These are phyloP conservation scores for Clavelina lepadiformis DNA, from an alignment of 23 tunicate species.

Conservation along the genomic window DNA sequence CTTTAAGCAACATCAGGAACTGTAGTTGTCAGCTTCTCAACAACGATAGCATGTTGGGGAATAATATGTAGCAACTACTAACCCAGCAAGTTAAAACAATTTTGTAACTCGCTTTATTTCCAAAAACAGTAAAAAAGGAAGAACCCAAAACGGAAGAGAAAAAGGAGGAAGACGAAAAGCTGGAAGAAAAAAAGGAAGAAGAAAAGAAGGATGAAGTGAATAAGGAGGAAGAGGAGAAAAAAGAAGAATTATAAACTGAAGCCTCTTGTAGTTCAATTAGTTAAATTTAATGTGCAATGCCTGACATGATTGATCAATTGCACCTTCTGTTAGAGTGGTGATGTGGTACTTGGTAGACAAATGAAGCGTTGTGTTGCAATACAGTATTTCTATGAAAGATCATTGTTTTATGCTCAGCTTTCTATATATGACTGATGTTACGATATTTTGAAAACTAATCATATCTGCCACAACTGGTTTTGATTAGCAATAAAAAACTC, in stretches of 20 bases:
- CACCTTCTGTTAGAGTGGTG: neutral
- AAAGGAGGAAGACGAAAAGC: neutral
- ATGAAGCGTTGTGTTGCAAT: neutral
- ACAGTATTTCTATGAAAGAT: slow-evolving; percentile 1
- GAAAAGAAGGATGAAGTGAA: slow-evolving; percentile 1
- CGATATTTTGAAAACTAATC: too few relatives aligned
- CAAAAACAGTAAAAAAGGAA: slow-evolving; percentile 20
- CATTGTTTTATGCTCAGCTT: too few relatives aligned
- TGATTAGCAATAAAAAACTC: too few relatives aligned
- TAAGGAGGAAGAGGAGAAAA: slow-evolving; percentile 7
- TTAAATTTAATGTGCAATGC: neutral
- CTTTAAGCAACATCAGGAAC: slow-evolving; percentile 15
- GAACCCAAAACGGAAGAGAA: too few relatives aligned
- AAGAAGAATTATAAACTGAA: slow-evolving; percentile 15
- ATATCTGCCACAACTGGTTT: too few relatives aligned
- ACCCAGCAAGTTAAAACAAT: too few relatives aligned
- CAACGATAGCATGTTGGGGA: neutral
- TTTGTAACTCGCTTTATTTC: too few relatives aligned
- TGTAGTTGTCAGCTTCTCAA: slow-evolving; percentile 6
- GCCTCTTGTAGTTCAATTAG: neutral
- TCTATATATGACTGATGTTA: too few relatives aligned
- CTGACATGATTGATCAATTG: slow-evolving; percentile 8
- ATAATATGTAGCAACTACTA: too few relatives aligned
- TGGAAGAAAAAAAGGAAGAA: neutral
- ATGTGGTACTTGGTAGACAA: neutral